Percentiles rank a stretch among this genome's conserved stretches.
These are phyloP conservation scores for Anguilla anguilla DNA, from an alignment of 2,797 vertebrate species.

Conservation along the genomic window DNA sequence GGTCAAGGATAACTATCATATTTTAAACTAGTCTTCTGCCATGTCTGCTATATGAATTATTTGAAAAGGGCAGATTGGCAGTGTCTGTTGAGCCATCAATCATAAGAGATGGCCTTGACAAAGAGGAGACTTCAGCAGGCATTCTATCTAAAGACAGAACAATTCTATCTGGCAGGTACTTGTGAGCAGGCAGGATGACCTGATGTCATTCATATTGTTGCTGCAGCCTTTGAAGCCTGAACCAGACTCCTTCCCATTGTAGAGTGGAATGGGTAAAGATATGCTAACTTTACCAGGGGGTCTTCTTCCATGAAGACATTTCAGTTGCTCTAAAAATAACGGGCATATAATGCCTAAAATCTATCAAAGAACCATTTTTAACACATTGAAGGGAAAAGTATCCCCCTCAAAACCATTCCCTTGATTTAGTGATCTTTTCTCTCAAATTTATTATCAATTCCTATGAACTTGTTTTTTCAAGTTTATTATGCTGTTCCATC, in stretches of 20 bases:
- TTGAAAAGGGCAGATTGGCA: conserved; percentile 85
- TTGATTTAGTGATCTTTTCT: too few species aligned
- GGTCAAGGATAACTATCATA: conserved; percentile 84
- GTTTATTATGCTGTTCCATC: conserved; percentile 43
- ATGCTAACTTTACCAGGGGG: conserved; percentile 71
- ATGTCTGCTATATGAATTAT: conserved; percentile 87
- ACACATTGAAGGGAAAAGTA: conserved; percentile 63
- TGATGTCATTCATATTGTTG: conserved; percentile 81
- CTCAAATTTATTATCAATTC: too few species aligned
- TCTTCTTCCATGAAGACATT: conserved; percentile 74
- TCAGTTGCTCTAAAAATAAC: conserved; percentile 82
- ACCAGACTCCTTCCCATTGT: conserved; percentile 77
- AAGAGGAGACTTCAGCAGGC: conserved; percentile 76
- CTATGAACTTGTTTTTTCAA: conserved; percentile 57
- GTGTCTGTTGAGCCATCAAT: conserved; percentile 86
- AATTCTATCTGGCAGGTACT: conserved; percentile 83
- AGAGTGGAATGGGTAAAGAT: conserved; percentile 81
- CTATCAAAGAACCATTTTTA: conserved; percentile 77
- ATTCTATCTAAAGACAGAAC: conserved; percentile 78
- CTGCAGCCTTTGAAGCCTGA: conserved; percentile 80
- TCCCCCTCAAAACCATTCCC: background rate
- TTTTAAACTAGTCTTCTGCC: conserved; percentile 82
- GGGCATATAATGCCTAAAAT: conserved; percentile 72
- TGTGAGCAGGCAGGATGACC: conserved; percentile 77
- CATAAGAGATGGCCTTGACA: conserved; percentile 84